Conservation (phyloP, 2,888 invertebrate genomes). For the Eulithis prunata region DNA sequence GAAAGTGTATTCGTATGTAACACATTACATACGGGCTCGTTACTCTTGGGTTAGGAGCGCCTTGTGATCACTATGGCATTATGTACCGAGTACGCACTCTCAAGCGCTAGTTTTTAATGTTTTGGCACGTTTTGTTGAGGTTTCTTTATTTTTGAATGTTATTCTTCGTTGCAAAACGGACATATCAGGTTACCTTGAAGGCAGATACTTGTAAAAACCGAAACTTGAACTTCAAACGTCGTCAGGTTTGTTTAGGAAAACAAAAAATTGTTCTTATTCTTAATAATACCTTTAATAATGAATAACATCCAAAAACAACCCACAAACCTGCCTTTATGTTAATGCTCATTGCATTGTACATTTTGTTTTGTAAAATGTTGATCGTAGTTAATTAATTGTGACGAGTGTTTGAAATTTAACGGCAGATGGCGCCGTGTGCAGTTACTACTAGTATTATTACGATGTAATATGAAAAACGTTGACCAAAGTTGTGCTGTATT, state of each 20-base stretch:
- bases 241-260: too few species aligned
- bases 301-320: slow-evolving; percentile 1
- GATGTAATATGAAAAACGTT: neutral
- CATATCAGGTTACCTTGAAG: slow-evolving; percentile 10
- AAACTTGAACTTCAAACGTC: too few species aligned
- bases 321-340: neutral
- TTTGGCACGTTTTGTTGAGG: slow-evolving; percentile 5
- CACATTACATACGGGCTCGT: too few species aligned
- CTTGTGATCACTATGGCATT: too few species aligned
- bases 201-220: neutral
- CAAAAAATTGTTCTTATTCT: neutral
- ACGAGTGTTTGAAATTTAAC: slow-evolving; percentile 20
- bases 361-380: slow-evolving; percentile 23
- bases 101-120: slow-evolving; percentile 1
- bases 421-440: slow-evolving; percentile 14
- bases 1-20: neutral
- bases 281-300: neutral
- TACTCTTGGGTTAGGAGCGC: too few species aligned
- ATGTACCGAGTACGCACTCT: too few species aligned
- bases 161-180: slow-evolving; percentile 4
- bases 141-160: slow-evolving; percentile 6
- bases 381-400: slow-evolving; percentile 20
- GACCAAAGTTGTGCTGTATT: neutral
- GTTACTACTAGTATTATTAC: slow-evolving; percentile 7
- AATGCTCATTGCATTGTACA: slow-evolving; percentile 23